phyloP scores from a whole-genome alignment of 2,797 vertebrate genomes.

The Pangasius krempfi region DNA sequence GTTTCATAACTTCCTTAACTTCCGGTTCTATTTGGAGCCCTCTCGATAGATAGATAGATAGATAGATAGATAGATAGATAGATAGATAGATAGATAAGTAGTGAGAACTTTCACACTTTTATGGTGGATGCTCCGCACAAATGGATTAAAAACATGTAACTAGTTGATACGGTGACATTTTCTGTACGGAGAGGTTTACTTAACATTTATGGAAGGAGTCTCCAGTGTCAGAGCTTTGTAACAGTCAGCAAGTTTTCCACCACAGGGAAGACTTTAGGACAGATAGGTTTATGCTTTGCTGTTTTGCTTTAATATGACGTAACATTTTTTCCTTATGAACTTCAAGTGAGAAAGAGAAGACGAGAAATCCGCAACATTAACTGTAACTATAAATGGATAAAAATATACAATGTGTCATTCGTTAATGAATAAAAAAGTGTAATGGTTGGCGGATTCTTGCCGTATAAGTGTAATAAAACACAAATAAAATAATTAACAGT shows the following conservation, averaged over 20 bases:
- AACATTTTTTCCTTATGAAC: background rate
- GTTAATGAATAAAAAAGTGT: background rate
- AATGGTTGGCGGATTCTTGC: background rate
- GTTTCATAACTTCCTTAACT: background rate
- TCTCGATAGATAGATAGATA: background rate
- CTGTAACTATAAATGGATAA: background rate
- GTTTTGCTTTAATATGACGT: too few relatives aligned
- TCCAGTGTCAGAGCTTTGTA: background rate
- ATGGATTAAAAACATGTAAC: background rate
- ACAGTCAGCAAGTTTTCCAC: too few relatives aligned
- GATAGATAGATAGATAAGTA: background rate
- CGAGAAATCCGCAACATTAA: too few relatives aligned
- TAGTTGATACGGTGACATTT: background rate
- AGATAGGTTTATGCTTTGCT: too few relatives aligned
- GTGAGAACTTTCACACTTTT: background rate
- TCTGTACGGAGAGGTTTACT: background rate
- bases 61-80: background rate
- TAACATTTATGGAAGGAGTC: background rate
- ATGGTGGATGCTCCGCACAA: too few relatives aligned
- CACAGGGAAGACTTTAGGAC: too few relatives aligned
- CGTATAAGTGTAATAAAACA: background rate
- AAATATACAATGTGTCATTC: background rate
- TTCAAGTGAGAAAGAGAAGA: background rate
- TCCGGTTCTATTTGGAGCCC: background rate
- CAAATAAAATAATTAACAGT: background rate